phyloP scores from a whole-genome alignment of 2,113 vertebrate species.

The Oenanthe melanoleuca region DNA sequence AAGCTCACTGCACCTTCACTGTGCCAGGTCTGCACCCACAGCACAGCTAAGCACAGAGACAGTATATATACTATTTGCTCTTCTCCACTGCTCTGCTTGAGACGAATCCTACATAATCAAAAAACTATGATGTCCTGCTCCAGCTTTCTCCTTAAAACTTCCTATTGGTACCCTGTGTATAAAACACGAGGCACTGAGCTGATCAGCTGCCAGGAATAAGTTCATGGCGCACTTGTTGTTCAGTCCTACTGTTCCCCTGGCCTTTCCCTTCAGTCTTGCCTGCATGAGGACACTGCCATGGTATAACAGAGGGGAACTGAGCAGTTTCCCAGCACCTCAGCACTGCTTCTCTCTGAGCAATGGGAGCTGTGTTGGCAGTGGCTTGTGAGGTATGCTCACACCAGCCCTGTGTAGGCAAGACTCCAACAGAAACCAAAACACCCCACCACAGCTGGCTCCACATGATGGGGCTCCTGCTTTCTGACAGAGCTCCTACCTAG shows the following conservation, averaged over 20 bases:
- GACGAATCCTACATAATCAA: neutral
- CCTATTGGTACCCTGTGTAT: neutral
- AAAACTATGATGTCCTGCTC: neutral
- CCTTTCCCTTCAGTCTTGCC: neutral
- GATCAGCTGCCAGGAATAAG: neutral
- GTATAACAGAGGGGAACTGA: neutral
- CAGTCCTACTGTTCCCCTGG: neutral
- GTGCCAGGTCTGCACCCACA: neutral
- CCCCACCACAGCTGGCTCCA: neutral
- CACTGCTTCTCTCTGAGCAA: neutral
- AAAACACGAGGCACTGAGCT: neutral
- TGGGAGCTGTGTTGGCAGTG: rapidly evolving
- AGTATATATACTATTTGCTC: neutral
- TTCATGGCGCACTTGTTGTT: neutral
- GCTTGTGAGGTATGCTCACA: neutral
- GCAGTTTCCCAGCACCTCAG: neutral
- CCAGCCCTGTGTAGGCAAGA: neutral
- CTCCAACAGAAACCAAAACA: neutral
- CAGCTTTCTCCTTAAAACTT: neutral
- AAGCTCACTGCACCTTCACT: neutral
- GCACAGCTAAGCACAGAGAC: neutral
- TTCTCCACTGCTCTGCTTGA: neutral
- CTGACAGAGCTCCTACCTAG: neutral
- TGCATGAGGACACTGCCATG: neutral
- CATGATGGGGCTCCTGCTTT: neutral